Base-by-base conservation (phyloP, 2,797 vertebrate species). In the Takifugu ocellatus region DNA sequence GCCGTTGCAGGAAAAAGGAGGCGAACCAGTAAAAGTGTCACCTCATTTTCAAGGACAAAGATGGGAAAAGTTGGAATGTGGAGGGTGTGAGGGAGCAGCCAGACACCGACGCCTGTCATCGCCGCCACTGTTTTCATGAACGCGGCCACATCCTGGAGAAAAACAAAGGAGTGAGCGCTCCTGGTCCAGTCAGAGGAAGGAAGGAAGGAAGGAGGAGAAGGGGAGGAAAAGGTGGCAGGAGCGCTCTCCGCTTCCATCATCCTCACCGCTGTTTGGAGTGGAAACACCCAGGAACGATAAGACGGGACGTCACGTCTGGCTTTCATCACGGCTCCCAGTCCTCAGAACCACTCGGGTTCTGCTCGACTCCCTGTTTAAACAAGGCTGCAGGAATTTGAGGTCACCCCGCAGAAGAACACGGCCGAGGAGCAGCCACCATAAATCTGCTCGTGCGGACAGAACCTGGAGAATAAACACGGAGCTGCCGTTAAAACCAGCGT, bases 261-360 rank as follows among this genome's bases (percentile, higher is more conserved):
- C 73, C 75, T 63, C 76, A 75, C 82, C 47, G 65, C 72, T 80
- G 76, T 87, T 87, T 87, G 68, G 66, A 81, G 69, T 88, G 81
- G 85, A 88, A 88, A 90, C 85, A 87, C 83, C 84, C 84, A 72
- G 65, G 59, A 74, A 67, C 79, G 90, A 91, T 92, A 88, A 89
- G 85, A 58, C 70, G 74, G 78, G 84, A 82, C 75, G 83, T 86
- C 82, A 69, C 55, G 85, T 89, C 90, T 92, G 91, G 88, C 83
- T 90, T 87, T 72, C 84, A 85, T 90, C 86, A 89, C 51, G 67
- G 53, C 67, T 51, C 73, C 70, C 43, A 54, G 64, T 25, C 56
- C 49, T 21, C 44, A 46, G 60, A 74, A 75, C 72, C 54, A 17
- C 50, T 79, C 58, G 63, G n/a, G 49, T 58, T 59, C 67, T 61